Base-by-base conservation (phyloP, 2,797 vertebrate genomes). In the Crocodylus rhombifer region DNA sequence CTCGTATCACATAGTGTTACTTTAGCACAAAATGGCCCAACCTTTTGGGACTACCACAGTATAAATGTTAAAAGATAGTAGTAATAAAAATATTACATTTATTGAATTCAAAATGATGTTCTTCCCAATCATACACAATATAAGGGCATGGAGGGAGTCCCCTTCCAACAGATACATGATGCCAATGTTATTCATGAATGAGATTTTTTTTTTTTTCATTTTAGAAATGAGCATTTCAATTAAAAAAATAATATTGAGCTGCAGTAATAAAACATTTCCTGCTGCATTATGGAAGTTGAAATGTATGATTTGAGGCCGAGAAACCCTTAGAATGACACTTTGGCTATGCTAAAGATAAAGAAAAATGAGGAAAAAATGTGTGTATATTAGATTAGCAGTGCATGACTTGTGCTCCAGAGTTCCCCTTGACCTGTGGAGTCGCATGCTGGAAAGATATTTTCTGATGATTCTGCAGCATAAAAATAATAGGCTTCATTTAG, bases 401-500 rank as follows among this genome's bases (percentile, higher is more conserved):
- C 83, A 73, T 85, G 62, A 64, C 12, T 90, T 91, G 21, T 42
- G 69, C 77, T 93, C 76, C 94, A 8, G 78, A 26, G 60, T 57
- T 76, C 8, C 84, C 55, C 80, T 93, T 92, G 86, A 91, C 86
- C 84, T 92, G 81, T 77, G 61, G 91, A 91, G 58, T 92, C 75
- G 6, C 65, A 5, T 55, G 57, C 33, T 95, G 79, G 88, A 78
- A 74, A 88, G 63, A 87, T 73, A 77, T 88, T 95, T 95, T 65
- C 80, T 97, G 95, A 96, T 96, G 94, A 95, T 82, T 96, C 80
- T 81, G 91, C 95, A 95, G 77, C 81, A 78, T 93, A 92, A 60
- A 96, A 97, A 96, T 97, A 91, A 89, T 87, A 96, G 95, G 86
- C 83, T 97, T 96, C 65, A 33, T 82, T 80, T 78, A n/a, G 57